These are phyloP conservation scores for Felis chaus DNA, from an alignment of 2,113 vertebrate species.

Conservation along the genomic window DNA sequence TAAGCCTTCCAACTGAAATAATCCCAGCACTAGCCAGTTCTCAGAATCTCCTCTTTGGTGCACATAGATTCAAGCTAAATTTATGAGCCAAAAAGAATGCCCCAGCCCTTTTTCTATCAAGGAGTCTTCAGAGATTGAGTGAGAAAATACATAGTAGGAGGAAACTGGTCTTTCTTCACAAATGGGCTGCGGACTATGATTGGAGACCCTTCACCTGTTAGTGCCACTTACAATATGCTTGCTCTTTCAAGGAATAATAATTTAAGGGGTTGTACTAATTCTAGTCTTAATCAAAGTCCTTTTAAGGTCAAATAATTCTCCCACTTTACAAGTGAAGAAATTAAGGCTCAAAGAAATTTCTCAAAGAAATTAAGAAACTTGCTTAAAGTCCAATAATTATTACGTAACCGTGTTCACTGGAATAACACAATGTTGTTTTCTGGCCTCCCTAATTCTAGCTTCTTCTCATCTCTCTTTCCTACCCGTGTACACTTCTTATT, in stretches of 20 bases:
- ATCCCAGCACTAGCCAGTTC: neutral
- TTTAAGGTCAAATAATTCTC: neutral
- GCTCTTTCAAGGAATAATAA: neutral
- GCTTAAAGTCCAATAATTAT: neutral
- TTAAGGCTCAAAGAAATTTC: neutral
- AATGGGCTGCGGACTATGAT: neutral
- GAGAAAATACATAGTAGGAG: neutral
- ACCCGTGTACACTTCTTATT: neutral
- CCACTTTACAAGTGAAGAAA: neutral
- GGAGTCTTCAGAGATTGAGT: neutral
- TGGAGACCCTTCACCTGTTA: neutral
- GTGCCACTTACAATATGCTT: neutral
- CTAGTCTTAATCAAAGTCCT: neutral
- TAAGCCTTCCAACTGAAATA: neutral
- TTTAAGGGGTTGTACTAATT: neutral
- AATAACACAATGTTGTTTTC: neutral
- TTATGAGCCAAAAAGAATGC: neutral
- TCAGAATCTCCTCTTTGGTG: neutral
- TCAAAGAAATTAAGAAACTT: neutral
- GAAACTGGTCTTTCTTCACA: neutral
- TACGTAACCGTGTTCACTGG: neutral
- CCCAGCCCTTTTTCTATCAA: neutral
- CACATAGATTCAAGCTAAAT: neutral
- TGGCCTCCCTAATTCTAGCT: neutral
- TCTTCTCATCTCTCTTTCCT: neutral